Percentiles rank a stretch among this genome's conserved stretches.
Evolutionary conservation across 2,113 vertebrate genomes (phyloP).

Genomic region (cat (Felis catus)): F.catus_Fca126_mat1.0 CM031426.1:31562001-31562500

Average conservation of each 20-base stretch:
- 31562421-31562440: slow-evolving; percentile 72
- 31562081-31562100: slow-evolving; percentile 65
- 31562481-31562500: not conserved
- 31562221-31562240: slow-evolving; percentile 64
- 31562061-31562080: slow-evolving; percentile 59
- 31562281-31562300: slow-evolving; percentile 59
- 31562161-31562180: slow-evolving; percentile 70
- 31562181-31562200: slow-evolving; percentile 67
- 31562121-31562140: slow-evolving; percentile 40
- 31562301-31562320: slow-evolving; percentile 76
- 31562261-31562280: slow-evolving; percentile 76
- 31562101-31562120: slow-evolving; percentile 75
- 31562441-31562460: not conserved
- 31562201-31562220: slow-evolving; percentile 80
- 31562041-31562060: slow-evolving; percentile 71
- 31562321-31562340: slow-evolving; percentile 76
- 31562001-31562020: slow-evolving; percentile 65
- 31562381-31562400: fast-evolving
- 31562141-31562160: slow-evolving; percentile 65
- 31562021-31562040: slow-evolving; percentile 69
- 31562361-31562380: not conserved
- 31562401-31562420: not conserved
- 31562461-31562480: slow-evolving; percentile 19
- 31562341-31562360: not conserved
- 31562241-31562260: slow-evolving; percentile 63